phyloP scores from a whole-genome alignment of 2,797 vertebrate genomes.

The Chelon labrosus region DNA sequence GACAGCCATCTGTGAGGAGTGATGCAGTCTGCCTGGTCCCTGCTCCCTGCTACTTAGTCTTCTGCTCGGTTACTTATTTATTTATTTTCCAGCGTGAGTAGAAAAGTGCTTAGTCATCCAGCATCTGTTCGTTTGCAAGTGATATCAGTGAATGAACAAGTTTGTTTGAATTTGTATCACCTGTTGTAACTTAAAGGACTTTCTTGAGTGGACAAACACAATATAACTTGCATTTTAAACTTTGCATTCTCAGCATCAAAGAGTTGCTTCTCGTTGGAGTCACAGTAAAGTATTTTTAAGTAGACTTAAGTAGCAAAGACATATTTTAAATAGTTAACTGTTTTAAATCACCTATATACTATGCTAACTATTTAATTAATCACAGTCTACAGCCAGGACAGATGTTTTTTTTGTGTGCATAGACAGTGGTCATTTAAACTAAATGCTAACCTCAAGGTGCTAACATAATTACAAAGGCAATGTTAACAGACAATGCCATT shows the following conservation, averaged over 20 bases:
- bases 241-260: not conserved
- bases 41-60: constrained; percentile 30
- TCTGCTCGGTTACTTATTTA: constrained; percentile 30
- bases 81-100: constrained; percentile 14
- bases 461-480: too few relatives aligned
- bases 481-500: too few relatives aligned
- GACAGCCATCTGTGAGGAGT: constrained; percentile 61
- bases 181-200: constrained; percentile 11
- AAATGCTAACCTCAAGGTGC: too few relatives aligned
- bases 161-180: constrained; percentile 23
- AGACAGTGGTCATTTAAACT: too few relatives aligned
- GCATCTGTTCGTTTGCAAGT: constrained; percentile 33
- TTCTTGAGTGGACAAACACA: constrained; percentile 3
- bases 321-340: not conserved
- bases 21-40: constrained; percentile 34
- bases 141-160: constrained; percentile 9
- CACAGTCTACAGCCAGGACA: not conserved
- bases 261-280: not conserved
- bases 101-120: constrained; percentile 42
- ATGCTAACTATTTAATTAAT: not conserved
- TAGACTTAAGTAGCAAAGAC: not conserved
- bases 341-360: not conserved
- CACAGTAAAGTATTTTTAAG: too few relatives aligned
- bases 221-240: constrained; percentile 11
- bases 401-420: not conserved